Conservation (phyloP, 2,113 vertebrate species). For the Echinops telfairi region DNA sequence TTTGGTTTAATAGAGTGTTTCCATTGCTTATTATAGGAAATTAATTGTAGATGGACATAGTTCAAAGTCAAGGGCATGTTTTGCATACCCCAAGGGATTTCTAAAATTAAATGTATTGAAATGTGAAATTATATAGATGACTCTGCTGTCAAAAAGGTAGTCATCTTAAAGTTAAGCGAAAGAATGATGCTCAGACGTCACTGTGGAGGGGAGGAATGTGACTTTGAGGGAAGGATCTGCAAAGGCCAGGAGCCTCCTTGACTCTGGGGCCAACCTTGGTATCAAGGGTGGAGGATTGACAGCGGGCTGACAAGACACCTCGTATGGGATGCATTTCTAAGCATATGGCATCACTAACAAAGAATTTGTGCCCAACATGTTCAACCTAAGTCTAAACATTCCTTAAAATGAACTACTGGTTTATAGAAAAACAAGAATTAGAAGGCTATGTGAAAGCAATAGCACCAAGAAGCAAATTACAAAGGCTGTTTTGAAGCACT, state of each 20-base stretch:
- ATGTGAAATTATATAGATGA: constrained; percentile 8
- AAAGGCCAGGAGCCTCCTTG: background rate
- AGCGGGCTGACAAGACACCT: background rate
- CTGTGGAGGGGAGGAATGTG: background rate
- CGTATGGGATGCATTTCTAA: background rate
- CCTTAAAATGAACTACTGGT: constrained; percentile 1
- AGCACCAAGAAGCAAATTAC: background rate
- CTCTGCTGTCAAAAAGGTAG: constrained; percentile 20
- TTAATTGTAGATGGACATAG: background rate
- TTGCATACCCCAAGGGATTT: constrained; percentile 21
- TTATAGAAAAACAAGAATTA: background rate
- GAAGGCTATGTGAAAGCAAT: background rate
- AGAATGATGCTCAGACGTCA: background rate
- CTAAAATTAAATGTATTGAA: constrained; percentile 39
- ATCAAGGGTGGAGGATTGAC: fast-evolving
- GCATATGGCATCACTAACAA: background rate
- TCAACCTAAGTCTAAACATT: background rate
- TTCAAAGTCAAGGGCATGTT: constrained; percentile 49
- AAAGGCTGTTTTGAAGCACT: background rate
- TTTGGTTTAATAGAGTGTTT: constrained; percentile 34
- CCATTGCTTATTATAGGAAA: background rate
- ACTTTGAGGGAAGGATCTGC: background rate
- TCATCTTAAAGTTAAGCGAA: constrained; percentile 12
- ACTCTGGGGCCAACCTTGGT: background rate
- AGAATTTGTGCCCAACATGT: background rate